phyloP scores from a whole-genome alignment of 2,113 vertebrate genomes.

The Otis tarda region DNA sequence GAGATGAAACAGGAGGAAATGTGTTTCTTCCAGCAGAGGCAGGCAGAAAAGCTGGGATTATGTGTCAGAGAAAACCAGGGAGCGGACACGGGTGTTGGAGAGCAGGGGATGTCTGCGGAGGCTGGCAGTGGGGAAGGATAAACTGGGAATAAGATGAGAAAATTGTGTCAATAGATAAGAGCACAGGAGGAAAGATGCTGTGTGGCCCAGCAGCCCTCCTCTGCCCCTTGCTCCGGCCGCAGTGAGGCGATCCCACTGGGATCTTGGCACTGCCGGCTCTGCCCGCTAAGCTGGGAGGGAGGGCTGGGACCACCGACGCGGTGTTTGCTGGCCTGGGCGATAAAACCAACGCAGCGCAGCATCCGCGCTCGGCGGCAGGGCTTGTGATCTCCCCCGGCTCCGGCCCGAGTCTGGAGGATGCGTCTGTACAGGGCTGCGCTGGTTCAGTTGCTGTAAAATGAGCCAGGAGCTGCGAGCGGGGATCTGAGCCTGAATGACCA shows the following conservation, averaged over 20 bases:
- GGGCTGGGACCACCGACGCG: not conserved
- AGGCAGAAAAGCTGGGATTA: not conserved
- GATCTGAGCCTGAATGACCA: not conserved
- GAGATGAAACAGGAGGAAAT: not conserved
- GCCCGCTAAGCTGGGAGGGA: not conserved
- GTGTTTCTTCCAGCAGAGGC: not conserved
- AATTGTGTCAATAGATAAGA: not conserved
- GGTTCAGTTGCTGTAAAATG: not conserved
- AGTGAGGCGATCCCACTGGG: not conserved
- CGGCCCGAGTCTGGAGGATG: not conserved
- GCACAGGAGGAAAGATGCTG: not conserved
- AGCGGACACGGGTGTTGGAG: not conserved
- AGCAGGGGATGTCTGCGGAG: not conserved
- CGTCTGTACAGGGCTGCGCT: not conserved
- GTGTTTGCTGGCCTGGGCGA: not conserved
- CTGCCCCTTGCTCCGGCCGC: not conserved
- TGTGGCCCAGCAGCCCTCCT: not conserved
- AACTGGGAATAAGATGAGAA: not conserved
- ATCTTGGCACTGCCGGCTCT: not conserved
- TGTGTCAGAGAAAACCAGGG: not conserved
- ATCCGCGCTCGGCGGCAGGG: fast-evolving
- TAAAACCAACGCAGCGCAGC: fast-evolving
- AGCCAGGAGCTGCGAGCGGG: not conserved
- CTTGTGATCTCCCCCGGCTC: not conserved
- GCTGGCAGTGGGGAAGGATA: not conserved